Evolutionary conservation across 2,113 vertebrate species (phyloP).

Genomic region (Pontoporia blainvillei): DNA sequence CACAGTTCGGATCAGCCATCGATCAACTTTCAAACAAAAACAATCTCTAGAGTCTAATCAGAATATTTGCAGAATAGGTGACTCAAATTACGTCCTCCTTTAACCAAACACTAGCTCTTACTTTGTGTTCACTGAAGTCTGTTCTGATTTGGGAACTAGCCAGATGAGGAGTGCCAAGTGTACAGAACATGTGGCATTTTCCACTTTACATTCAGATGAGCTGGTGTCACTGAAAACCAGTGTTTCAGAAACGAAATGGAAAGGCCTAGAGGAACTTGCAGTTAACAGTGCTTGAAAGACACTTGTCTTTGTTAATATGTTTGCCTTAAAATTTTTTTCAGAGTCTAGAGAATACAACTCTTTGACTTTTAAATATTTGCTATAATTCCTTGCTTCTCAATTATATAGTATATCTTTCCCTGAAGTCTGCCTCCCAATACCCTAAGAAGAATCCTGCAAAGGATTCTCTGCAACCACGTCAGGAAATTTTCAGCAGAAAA

Average conservation of each 20-base stretch:
- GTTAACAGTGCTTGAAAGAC: background rate
- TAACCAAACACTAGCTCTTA: background rate
- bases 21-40: background rate
- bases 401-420: background rate
- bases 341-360: background rate
- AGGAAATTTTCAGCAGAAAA: constrained; percentile 6
- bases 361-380: constrained; percentile 41
- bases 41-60: background rate
- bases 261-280: background rate
- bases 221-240: background rate
- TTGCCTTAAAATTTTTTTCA: constrained; percentile 11
- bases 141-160: background rate
- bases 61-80: background rate
- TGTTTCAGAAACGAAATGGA: background rate
- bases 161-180: background rate
- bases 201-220: background rate
- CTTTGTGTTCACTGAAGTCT: background rate
- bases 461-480: background rate
- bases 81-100: background rate
- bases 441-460: background rate
- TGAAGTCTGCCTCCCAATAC: background rate
- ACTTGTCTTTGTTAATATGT: background rate
- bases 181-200: background rate
- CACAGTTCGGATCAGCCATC: background rate
- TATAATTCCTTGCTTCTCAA: background rate